phyloP scores from a whole-genome alignment of 2,888 invertebrate species.

The Morinoia aosen region DNA sequence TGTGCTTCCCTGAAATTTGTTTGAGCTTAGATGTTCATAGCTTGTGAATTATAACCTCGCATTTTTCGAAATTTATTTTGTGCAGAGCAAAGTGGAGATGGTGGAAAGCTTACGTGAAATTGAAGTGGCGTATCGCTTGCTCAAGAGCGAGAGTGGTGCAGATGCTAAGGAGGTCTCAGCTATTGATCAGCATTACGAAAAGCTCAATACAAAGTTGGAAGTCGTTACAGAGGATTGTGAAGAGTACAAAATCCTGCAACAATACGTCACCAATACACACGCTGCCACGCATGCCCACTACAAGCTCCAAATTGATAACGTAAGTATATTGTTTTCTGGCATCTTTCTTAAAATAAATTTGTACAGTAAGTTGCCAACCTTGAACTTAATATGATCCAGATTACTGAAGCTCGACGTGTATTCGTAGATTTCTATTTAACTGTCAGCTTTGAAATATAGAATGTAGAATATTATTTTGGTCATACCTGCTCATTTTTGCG shows the following conservation, averaged over 20 bases:
- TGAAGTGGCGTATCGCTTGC: conserved; percentile 92
- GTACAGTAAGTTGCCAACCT: background rate
- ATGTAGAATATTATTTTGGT: no score
- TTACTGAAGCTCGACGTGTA: no score
- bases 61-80: background rate
- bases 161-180: conserved; percentile 76
- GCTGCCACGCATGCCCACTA: conserved; percentile 88
- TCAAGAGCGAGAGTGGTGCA: conserved; percentile 77
- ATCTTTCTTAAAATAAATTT: conserved; percentile 8
- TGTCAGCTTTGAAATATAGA: no score
- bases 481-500: no score
- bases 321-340: conserved; percentile 69
- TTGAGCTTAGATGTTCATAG: background rate
- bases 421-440: no score
- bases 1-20: background rate
- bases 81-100: conserved; percentile 84
- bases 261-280: conserved; percentile 92
- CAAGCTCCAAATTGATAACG: conserved; percentile 79
- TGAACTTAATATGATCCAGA: no score
- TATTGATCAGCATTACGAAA: conserved; percentile 88
- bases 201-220: conserved; percentile 86
- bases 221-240: conserved; percentile 69
- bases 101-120: conserved; percentile 93
- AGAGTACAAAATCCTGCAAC: conserved; percentile 75
- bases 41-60: background rate